These are phyloP conservation scores for Strigops habroptila DNA, from an alignment of 2,113 vertebrate genomes.

Conservation along the genomic window DNA sequence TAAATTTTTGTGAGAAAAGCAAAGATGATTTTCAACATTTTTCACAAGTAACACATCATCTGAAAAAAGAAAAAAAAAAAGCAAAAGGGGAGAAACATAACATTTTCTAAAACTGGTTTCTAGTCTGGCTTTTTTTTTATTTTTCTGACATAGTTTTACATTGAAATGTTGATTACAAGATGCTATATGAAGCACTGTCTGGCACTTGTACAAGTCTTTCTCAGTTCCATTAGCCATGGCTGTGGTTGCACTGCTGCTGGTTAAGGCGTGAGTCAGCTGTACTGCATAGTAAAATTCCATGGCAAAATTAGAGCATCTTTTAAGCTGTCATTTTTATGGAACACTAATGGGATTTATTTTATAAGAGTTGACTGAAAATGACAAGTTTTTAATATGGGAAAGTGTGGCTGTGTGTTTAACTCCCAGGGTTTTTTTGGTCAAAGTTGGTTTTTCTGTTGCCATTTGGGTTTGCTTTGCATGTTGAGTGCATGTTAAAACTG, in stretches of 20 bases:
- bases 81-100: neutral
- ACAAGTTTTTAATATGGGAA: neutral
- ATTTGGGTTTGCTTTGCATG: neutral
- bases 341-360: neutral
- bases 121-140: neutral
- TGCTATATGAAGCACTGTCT: neutral
- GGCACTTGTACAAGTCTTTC: neutral
- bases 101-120: neutral
- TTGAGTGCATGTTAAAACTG: neutral
- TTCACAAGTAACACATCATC: neutral
- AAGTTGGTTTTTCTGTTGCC: neutral
- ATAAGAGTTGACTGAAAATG: neutral
- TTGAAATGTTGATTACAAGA: neutral
- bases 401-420: neutral
- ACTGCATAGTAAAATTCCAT: neutral
- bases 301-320: neutral
- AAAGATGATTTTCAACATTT: neutral
- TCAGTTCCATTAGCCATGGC: neutral
- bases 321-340: neutral
- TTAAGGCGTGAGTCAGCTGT: neutral
- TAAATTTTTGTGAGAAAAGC: neutral
- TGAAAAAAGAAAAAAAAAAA: neutral
- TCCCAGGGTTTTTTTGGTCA: neutral
- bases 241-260: neutral
- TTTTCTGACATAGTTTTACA: neutral